These are phyloP conservation scores for Arrhopalites spinosus DNA, from an alignment of 2,888 invertebrate species.

Conservation along the genomic window DNA sequence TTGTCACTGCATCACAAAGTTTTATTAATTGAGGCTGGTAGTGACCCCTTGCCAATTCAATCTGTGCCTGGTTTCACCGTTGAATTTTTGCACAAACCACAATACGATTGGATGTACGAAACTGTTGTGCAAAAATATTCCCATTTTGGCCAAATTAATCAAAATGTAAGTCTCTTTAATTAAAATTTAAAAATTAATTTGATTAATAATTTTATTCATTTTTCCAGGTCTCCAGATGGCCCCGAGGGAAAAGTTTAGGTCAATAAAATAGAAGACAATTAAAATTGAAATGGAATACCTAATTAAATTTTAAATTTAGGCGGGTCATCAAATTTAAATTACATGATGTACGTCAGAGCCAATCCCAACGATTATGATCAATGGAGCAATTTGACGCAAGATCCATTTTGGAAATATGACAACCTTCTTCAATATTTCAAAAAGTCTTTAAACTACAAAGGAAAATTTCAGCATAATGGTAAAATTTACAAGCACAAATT, in stretches of 20 bases:
- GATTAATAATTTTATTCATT: too few species aligned
- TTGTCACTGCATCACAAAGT: not conserved
- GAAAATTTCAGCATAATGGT: not conserved
- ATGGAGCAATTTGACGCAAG: not conserved
- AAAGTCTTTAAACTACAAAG: slow-evolving; percentile 8
- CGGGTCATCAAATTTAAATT: not conserved
- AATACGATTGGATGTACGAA: slow-evolving; percentile 11
- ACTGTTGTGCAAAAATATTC: not conserved
- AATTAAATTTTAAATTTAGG: not conserved
- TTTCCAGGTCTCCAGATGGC: too few species aligned
- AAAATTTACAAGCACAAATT: not conserved
- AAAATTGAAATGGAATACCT: not conserved
- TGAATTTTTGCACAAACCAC: not conserved
- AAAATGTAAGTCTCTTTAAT: not conserved
- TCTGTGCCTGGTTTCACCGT: slow-evolving; percentile 1
- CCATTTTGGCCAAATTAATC: not conserved
- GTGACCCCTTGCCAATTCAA: not conserved
- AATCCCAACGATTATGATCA: not conserved
- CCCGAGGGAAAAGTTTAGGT: too few species aligned
- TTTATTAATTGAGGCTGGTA: slow-evolving; percentile 11
- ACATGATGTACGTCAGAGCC: not conserved
- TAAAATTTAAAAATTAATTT: too few species aligned
- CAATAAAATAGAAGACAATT: too few species aligned
- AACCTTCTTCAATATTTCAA: slow-evolving; percentile 11
- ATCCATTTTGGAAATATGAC: slow-evolving; percentile 6